Percentiles rank a stretch among this genome's conserved stretches.
These are phyloP conservation scores for Peribatodes rhomboidaria DNA, from an alignment of 2,888 invertebrate species.

Conservation along the genomic window DNA sequence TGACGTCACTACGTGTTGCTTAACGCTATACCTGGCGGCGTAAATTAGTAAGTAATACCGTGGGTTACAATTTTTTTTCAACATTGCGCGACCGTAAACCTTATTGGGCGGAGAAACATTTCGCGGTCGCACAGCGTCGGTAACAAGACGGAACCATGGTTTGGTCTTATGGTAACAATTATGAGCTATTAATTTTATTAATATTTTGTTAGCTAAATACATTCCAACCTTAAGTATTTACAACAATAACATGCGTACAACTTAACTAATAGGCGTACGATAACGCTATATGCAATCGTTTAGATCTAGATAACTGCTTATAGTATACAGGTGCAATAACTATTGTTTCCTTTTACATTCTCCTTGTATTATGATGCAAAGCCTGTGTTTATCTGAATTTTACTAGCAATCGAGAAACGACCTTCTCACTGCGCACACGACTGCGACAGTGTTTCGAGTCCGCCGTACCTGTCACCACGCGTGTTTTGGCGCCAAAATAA, in stretches of 20 bases:
- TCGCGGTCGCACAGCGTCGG: too few relatives aligned
- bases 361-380: slow-evolving; percentile 46
- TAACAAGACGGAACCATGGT: too few relatives aligned
- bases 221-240: neutral
- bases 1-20: too few relatives aligned
- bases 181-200: too few relatives aligned
- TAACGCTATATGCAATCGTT: slow-evolving; percentile 5
- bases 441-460: slow-evolving; percentile 54
- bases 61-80: too few relatives aligned
- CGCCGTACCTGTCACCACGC: slow-evolving; percentile 60
- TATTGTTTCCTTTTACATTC: slow-evolving; percentile 36
- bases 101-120: too few relatives aligned
- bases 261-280: neutral
- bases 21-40: too few relatives aligned
- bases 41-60: too few relatives aligned
- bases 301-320: slow-evolving; percentile 7
- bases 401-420: slow-evolving; percentile 32
- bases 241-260: neutral
- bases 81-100: too few relatives aligned
- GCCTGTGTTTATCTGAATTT: slow-evolving; percentile 33
- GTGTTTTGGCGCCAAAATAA: slow-evolving; percentile 54
- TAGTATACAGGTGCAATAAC: slow-evolving; percentile 6
- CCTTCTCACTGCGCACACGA: slow-evolving; percentile 31
- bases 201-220: neutral
- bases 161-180: too few relatives aligned